Percentiles rank a stretch among this genome's conserved stretches.
Conservation (phyloP, 2,797 vertebrate species). For the Prunella strophiata region DNA sequence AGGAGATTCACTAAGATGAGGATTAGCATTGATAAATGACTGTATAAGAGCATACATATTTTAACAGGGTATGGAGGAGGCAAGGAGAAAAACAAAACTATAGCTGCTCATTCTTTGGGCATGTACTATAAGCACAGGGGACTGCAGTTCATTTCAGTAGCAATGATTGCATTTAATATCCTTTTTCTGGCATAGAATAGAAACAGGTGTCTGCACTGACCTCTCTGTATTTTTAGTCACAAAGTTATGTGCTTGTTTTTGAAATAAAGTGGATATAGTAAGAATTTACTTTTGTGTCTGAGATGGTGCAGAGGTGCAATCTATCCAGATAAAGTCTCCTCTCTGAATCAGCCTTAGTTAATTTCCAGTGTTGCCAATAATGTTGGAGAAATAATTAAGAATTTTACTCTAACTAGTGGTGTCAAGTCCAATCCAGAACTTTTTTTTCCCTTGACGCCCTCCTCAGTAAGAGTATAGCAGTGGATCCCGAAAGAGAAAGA, state of each 20-base stretch:
- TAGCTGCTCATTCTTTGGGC: neutral
- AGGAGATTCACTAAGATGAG: neutral
- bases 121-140: neutral
- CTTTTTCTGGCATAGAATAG: neutral
- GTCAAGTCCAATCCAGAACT: neutral
- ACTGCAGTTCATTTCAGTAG: neutral
- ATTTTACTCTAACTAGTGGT: neutral
- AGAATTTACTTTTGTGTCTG: neutral
- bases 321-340: neutral
- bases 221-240: neutral
- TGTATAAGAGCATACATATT: neutral
- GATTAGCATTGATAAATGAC: neutral
- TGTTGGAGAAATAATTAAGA: neutral
- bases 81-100: neutral
- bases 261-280: neutral
- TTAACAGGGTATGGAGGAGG: neutral
- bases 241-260: neutral
- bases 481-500: neutral
- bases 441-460: neutral
- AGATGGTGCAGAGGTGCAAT: neutral
- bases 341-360: neutral
- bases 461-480: neutral
- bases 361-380: neutral
- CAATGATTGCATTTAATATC: neutral
- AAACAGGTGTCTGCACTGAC: neutral